A percentile compares a stretch with the other conserved stretches of the same genome.
Evolutionary conservation across 1,140 invertebrate genomes (phyloP).

Genomic region (Sycophila sp.): DNA sequence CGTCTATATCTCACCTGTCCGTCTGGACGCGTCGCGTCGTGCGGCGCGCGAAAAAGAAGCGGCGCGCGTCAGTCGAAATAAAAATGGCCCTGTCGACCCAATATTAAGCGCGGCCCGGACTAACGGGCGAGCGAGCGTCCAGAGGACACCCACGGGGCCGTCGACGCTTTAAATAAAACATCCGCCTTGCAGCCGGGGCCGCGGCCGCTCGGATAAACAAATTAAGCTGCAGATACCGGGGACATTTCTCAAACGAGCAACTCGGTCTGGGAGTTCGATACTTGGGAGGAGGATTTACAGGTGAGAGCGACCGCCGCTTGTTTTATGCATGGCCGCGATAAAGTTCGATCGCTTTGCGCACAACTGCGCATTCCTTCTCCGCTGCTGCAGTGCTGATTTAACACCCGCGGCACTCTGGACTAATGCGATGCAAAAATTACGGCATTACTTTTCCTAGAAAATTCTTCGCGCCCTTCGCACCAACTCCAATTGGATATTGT

Average conservation of each 20-base stretch:
- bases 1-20: conserved; percentile 21
- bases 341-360: neutral
- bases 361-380: too few species aligned
- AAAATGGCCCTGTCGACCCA: conserved; percentile 43
- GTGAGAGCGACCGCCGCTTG: too few species aligned
- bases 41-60: conserved; percentile 24
- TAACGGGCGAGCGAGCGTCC: conserved; percentile 26
- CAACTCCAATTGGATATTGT: too few species aligned
- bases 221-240: conserved; percentile 40
- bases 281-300: neutral
- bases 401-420: too few species aligned
- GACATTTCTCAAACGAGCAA: conserved; percentile 20
- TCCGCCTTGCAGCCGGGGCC: conserved; percentile 21
- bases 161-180: conserved; percentile 44
- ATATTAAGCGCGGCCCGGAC: conserved; percentile 46
- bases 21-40: neutral
- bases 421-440: too few species aligned
- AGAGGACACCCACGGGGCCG: conserved; percentile 41
- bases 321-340: neutral
- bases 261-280: conserved; percentile 11
- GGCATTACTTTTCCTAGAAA: too few species aligned
- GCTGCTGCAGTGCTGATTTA: too few species aligned
- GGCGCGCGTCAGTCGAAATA: conserved; percentile 28
- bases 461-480: too few species aligned
- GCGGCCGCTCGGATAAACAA: conserved; percentile 34